These are phyloP conservation scores for Drosophila sproati DNA, from an alignment of 1,140 invertebrate species.

Conservation along the genomic window DNA sequence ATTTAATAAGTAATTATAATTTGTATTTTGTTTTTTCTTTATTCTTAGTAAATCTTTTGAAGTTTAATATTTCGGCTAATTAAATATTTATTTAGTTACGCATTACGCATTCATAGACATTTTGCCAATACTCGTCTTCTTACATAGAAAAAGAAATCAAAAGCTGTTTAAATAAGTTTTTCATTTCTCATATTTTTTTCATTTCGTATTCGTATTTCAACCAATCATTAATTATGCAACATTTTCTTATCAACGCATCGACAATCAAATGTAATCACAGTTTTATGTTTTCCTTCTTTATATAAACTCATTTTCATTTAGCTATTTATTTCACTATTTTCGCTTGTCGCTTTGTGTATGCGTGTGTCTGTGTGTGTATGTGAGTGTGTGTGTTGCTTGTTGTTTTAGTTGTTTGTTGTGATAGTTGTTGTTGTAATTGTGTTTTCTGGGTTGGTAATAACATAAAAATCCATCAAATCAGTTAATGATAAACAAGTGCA, in stretches of 20 bases:
- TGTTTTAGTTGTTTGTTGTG: conserved; percentile 18
- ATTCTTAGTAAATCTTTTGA: conserved; percentile 69
- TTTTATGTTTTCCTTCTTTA: conserved; percentile 83
- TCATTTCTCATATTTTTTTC: conserved; percentile 45
- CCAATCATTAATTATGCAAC: conserved; percentile 69
- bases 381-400: conserved; percentile 37
- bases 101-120: conserved; percentile 27
- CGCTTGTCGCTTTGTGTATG: conserved; percentile 29
- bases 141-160: conserved; percentile 47
- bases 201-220: conserved; percentile 48
- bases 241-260: conserved; percentile 69
- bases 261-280: conserved; percentile 83
- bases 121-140: conserved; percentile 40
- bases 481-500: conserved; percentile 1
- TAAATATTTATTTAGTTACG: conserved; percentile 79
- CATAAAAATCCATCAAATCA: conserved; percentile 30
- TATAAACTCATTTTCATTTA: conserved; percentile 83
- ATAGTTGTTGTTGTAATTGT: conserved; percentile 31
- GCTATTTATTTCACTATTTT: conserved; percentile 82
- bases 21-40: conserved; percentile 30
- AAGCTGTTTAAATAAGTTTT: conserved; percentile 59
- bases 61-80: conserved; percentile 83
- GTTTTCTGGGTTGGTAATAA: conserved; percentile 38
- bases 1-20: conserved; percentile 59
- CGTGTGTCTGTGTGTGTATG: conserved; percentile 34